Percentiles rank a stretch among this genome's conserved stretches.
phyloP scores from a whole-genome alignment of 2,797 vertebrate genomes.

The Acanthurus leucopareius region DNA sequence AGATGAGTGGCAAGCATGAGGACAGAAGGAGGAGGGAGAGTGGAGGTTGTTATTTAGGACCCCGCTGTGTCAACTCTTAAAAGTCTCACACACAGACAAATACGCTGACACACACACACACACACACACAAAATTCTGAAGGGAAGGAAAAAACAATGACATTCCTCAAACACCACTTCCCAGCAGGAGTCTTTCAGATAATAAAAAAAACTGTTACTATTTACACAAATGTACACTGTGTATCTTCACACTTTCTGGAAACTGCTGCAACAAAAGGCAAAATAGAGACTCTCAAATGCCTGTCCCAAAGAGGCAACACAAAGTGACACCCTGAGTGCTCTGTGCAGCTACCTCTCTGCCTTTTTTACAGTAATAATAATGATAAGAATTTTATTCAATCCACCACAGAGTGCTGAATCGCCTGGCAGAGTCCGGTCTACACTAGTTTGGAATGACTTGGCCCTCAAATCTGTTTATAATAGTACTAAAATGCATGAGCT shows the following conservation, averaged over 20 bases:
- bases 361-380: conserved; percentile 35
- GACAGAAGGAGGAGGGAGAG: conserved; percentile 32
- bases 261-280: conserved; percentile 19
- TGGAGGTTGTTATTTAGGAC: conserved; percentile 53
- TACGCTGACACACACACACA: conserved; percentile 5
- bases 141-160: conserved; percentile 27
- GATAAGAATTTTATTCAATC: conserved; percentile 37
- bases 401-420: conserved; percentile 22
- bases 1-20: conserved; percentile 52
- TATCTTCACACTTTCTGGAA: conserved; percentile 19
- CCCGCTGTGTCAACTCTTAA: conserved; percentile 60
- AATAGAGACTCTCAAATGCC: conserved; percentile 11
- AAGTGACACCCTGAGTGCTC: not conserved
- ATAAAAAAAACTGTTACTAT: conserved; percentile 28
- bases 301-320: conserved; percentile 10
- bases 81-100: conserved; percentile 28
- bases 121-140: conserved; percentile 27
- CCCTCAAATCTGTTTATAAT: conserved; percentile 60
- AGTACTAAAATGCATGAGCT: conserved; percentile 61
- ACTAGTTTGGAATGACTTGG: conserved; percentile 62
- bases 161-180: conserved; percentile 16
- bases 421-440: conserved; percentile 26
- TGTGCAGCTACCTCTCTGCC: conserved; percentile 3
- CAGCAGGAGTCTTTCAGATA: not conserved
- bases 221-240: conserved; percentile 1